phyloP scores from a whole-genome alignment of 37 sponge, comb jelly and placozoan species.

The Sycon ciliatum region DNA sequence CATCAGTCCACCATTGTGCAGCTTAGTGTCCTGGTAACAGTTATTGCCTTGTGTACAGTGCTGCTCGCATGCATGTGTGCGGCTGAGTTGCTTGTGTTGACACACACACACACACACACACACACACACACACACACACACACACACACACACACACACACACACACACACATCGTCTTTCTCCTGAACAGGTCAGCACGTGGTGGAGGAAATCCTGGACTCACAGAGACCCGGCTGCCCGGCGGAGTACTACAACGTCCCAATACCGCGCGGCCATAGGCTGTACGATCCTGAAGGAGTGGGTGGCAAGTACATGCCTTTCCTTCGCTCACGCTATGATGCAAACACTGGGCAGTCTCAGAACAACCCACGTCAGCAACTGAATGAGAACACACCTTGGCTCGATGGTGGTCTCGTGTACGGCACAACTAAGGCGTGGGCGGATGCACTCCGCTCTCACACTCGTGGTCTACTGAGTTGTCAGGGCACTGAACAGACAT shows the following conservation, averaged over 20 bases:
- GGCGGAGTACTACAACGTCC: conserved; percentile 79
- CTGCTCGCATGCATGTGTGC: too few species aligned
- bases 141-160: too few species aligned
- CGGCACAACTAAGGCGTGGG: conserved; percentile 87
- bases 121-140: too few species aligned
- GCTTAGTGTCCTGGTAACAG: too few species aligned
- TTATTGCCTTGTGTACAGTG: too few species aligned
- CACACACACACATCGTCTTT: too few species aligned
- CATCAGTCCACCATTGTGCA: too few species aligned
- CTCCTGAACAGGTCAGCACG: too few species aligned
- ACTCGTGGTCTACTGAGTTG: conserved; percentile 42
- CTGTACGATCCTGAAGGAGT: conserved; percentile 65
- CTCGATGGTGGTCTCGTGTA: conserved; percentile 87
- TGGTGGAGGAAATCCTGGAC: conserved; percentile 85
- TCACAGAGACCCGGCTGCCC: conserved; percentile 80
- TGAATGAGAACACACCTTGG: conserved; percentile 94
- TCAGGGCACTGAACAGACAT: too few species aligned
- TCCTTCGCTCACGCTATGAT: conserved; percentile 71
- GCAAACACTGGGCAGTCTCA: conserved; percentile 69
- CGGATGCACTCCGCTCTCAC: conserved; percentile 64
- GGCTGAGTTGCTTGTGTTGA: too few species aligned
- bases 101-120: too few species aligned
- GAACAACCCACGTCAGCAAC: conserved; percentile 74
- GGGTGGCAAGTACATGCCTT: conserved; percentile 59
- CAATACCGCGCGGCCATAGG: conserved; percentile 69